Percentiles rank a stretch among this genome's conserved stretches.
Evolutionary conservation across 2,113 vertebrate species (phyloP).

Genomic region (Gyps fulvus): DNA sequence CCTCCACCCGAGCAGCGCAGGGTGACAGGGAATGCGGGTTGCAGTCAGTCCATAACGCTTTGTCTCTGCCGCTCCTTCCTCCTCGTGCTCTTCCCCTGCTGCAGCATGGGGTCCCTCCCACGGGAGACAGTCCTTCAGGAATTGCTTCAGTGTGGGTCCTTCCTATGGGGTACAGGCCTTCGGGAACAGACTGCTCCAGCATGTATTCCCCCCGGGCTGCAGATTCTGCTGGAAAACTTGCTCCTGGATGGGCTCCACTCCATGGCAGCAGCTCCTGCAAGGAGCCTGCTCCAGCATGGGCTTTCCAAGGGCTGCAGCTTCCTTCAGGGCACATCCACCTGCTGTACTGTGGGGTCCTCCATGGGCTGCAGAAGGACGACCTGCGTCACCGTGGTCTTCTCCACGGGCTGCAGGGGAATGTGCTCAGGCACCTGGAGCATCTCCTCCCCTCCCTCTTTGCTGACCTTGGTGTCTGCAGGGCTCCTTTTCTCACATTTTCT

Average conservation of each 20-base stretch:
- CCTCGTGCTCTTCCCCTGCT: not conserved
- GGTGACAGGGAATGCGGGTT: not conserved
- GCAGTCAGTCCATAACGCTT: not conserved
- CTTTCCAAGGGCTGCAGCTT: not conserved
- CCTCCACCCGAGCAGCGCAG: rapidly evolving
- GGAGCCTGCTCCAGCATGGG: not conserved
- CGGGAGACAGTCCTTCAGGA: not conserved
- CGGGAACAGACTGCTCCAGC: not conserved
- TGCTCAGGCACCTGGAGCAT: not conserved
- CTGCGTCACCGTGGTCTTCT: not conserved
- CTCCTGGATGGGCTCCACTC: not conserved
- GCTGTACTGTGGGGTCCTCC: not conserved
- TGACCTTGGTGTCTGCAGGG: not conserved
- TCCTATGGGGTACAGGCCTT: not conserved
- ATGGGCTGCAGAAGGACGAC: not conserved
- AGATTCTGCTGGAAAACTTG: not conserved
- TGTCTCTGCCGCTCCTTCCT: not conserved
- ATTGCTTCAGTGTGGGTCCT: not conserved
- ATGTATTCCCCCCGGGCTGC: not conserved
- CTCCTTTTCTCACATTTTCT: not conserved
- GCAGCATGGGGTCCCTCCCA: not conserved
- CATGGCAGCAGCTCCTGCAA: not conserved
- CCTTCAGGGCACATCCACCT: not conserved
- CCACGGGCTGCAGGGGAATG: not conserved
- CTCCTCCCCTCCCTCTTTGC: not conserved